These are phyloP conservation scores for Microdon myrmicae DNA, from an alignment of 2,888 invertebrate genomes.

Conservation along the genomic window DNA sequence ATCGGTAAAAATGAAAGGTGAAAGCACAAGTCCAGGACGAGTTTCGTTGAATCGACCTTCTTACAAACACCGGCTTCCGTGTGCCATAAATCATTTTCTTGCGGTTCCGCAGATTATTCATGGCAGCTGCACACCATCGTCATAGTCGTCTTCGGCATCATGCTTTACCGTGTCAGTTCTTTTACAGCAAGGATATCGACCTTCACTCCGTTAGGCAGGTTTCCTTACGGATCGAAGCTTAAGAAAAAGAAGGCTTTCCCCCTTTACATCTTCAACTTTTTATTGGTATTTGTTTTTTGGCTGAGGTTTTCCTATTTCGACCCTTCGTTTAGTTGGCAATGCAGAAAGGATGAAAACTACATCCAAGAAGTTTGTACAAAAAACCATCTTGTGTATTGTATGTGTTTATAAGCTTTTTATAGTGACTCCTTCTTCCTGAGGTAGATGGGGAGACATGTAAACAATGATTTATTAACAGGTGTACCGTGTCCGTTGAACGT, in stretches of 20 bases:
- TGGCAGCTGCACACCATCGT: constrained; percentile 47
- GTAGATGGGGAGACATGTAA: too few species aligned
- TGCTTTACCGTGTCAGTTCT: constrained; percentile 5
- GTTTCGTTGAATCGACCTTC: constrained; percentile 7
- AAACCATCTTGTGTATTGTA: too few species aligned
- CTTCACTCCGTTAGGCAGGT: constrained; percentile 39
- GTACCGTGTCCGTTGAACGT: constrained; percentile 47
- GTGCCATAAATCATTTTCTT: constrained; percentile 50
- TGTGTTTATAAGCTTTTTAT: too few species aligned
- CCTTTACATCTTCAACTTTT: too few species aligned
- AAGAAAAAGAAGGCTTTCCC: too few species aligned
- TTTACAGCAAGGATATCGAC: constrained; percentile 19
- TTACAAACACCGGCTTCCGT: constrained; percentile 12
- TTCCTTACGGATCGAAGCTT: too few species aligned
- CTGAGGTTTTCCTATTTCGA: too few species aligned
- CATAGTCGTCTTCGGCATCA: constrained; percentile 2
- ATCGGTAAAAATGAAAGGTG: constrained; percentile 28
- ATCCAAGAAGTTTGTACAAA: too few species aligned
- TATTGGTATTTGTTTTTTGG: too few species aligned
- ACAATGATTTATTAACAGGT: constrained; percentile 50
- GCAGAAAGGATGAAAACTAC: too few species aligned
- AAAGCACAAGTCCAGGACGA: constrained; percentile 3
- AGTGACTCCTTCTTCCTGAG: too few species aligned
- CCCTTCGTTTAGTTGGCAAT: too few species aligned
- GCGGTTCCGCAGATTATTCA: constrained; percentile 47